Base-by-base conservation (phyloP, 2,888 invertebrate genomes). In the Gerosis bhagava region DNA sequence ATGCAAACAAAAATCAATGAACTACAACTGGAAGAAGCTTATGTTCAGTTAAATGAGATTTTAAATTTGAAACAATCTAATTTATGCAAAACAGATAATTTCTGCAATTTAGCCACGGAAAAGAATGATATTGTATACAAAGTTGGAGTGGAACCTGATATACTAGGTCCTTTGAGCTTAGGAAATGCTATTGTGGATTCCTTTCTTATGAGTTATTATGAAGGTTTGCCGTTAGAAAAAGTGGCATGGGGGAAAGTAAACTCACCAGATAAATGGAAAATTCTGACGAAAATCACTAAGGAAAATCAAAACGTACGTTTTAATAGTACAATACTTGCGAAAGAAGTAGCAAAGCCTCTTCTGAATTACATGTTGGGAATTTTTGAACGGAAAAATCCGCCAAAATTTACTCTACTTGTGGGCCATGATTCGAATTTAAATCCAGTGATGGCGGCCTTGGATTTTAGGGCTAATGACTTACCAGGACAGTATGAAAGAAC, bases 361-460 rank as follows among this genome's bases (percentile, higher is more conserved):
- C 31, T 83, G 3, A 51, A 63, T 8, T 76, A 70, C 40, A 74
- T 84, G 26, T 65, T 60, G 25, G 51, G 65, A 17, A 56, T 71
- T 11, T 50, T 63, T 6, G 50, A 62, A 6, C 39, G 46, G 13
- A 15, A 45, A n/a, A 25, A 37, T 5, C 50, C 57, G 10, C 59
- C 59, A 7, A 78, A 70, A 47, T 64, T 80, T 11, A 67, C 70
- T 0, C 37, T 74, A 2, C 57, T 86, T 0, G 59, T 82, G 1
- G 83, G 84, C 0, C 86, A 86, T 43, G 86, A 86, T 63, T 69
- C 83, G 0, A 83, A 83, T 61, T 53, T 81, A 19, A 71, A 60
- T 29, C 50, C 76, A 6, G 50, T 83, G 1, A 55, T 76, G 8
- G 58, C 60, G 0, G 64, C 71, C 0, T 59, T 86, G 34, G 63